Evolutionary conservation across 2,888 invertebrate species (phyloP), one percentile per base, ranked within the genome.

Genomic region (Limnephilus marmoratus): DNA sequence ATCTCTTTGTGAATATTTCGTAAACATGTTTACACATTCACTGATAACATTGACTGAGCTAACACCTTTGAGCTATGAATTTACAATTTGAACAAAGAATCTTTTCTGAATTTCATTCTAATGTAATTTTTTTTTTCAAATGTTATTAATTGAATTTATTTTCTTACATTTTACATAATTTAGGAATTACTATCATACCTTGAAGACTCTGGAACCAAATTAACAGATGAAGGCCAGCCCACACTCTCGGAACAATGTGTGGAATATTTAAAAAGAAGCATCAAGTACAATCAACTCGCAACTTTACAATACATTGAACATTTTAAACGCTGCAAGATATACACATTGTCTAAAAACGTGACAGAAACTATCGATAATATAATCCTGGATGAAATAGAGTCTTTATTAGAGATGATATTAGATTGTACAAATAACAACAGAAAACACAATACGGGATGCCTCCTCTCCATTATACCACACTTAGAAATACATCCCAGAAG

Each of bases 241-340:
- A 94, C 95, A 94, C 91, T 95, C 95, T 95, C 95, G 18, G 94
- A 94, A 90, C 94, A 95, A 91, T 94, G 95, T 92, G 93, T 95
- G 34, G 94, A 95, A 81, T 96, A 96, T 94, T 94, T 97, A 31
- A 95, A 95, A 94, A 93, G 94, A 53, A 96, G 96, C 94, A 94
- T 97, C 92, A 95, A 94, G 94, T 94, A 94, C 80, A 96, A 96
- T 94, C 96, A 96, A 85, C 95, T 96, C 0, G 96, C 96, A 49
- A 95, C 95, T 90, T 94, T 95, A 81, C 92, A 93, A 86, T 91
- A 91, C 45, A 41, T 93, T 49, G 82, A 90, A 45, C 53, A 81
- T 82, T 34, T 93, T 29, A 90, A 88, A 91, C 31, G 82, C 29
- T 34, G 83, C 24, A 91, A 88, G 80, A 41, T 90, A 85, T 92